Base-by-base conservation (phyloP, 2,888 invertebrate genomes). In the Molorchus minor region DNA sequence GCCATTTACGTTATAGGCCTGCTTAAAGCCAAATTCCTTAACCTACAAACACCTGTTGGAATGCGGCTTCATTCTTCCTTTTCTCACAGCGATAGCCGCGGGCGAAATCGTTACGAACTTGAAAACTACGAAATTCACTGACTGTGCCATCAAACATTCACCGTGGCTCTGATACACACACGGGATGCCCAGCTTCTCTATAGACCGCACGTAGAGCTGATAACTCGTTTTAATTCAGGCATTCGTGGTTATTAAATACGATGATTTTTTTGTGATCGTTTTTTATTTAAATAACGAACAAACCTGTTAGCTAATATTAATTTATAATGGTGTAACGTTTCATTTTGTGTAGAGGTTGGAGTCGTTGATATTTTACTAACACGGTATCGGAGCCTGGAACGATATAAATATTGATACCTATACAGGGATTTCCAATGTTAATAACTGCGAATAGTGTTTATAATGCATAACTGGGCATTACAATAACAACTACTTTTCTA, bases 31-130 rank as follows among this genome's bases (percentile, higher is more conserved):
- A 77, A 79, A 79, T 79, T 79, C 79, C 77, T 78, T 78, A 79
- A 79, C 79, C 78, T 75, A 79, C 77, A 79, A 79, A 79, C 79
- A 79, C 78, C 78, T 79, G 79, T 78, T 76, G 78, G 79, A 79
- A 78, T 79, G 79, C 75, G 77, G 77, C 75, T 77, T 75, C 75
- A 63, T 73, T 77, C 77, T 77, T 78, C 75, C 72, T 73, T 76
- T 77, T 76, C 77, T 77, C 76, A 71, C 68, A 71, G 71, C 68
- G 55, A 62, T 53, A 55, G 65, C 75, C 71, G 46, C 66, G 53
- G 74, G 75, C 74, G 46, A 71, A 72, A 71, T 71, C 71, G 71
- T 71, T 73, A 72, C 69, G 66, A 67, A 56, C 61, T 61, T 61
- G 53, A 40, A 61, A 61, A 53, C 61, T 61, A 57, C 57, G 51